A percentile compares a stretch with the other conserved stretches of the same genome.
These are phyloP conservation scores for Eremophila alpestris DNA, from an alignment of 2,797 vertebrate genomes.

Conservation along the genomic window DNA sequence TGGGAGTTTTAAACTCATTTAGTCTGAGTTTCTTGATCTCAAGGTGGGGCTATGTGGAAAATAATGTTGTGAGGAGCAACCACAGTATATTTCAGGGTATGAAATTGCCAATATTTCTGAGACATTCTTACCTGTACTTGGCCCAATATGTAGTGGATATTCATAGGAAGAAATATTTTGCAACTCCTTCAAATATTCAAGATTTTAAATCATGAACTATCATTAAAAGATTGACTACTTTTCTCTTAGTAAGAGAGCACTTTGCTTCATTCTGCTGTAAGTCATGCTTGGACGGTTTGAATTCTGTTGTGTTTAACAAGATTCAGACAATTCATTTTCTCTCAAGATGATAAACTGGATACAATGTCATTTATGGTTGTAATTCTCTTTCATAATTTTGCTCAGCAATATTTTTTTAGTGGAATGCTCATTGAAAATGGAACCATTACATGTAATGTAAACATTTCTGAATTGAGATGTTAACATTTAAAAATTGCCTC, in stretches of 20 bases:
- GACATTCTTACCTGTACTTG: background rate
- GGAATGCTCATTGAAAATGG: conserved; percentile 52
- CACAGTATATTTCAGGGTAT: background rate
- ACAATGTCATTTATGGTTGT: background rate
- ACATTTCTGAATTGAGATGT: conserved; percentile 66
- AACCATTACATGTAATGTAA: conserved; percentile 64
- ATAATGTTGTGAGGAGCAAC: background rate
- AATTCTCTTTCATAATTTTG: conserved; percentile 38
- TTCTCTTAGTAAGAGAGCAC: background rate
- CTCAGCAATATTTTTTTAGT: conserved; percentile 16
- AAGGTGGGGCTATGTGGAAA: background rate
- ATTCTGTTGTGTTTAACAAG: conserved; percentile 1
- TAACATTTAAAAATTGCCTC: conserved; percentile 73
- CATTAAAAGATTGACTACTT: background rate
- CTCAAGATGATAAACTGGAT: background rate
- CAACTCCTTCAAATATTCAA: background rate
- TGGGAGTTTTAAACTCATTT: background rate
- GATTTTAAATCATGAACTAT: background rate
- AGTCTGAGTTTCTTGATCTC: background rate
- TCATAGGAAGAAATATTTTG: background rate
- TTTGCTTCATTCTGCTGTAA: background rate
- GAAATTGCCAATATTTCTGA: background rate
- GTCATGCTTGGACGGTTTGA: background rate
- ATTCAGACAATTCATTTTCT: background rate
- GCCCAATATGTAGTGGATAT: background rate